Percentiles rank a stretch among this genome's conserved stretches.
Evolutionary conservation across 2,113 vertebrate species (phyloP).

Genomic region (Atractosteus spatula): DNA sequence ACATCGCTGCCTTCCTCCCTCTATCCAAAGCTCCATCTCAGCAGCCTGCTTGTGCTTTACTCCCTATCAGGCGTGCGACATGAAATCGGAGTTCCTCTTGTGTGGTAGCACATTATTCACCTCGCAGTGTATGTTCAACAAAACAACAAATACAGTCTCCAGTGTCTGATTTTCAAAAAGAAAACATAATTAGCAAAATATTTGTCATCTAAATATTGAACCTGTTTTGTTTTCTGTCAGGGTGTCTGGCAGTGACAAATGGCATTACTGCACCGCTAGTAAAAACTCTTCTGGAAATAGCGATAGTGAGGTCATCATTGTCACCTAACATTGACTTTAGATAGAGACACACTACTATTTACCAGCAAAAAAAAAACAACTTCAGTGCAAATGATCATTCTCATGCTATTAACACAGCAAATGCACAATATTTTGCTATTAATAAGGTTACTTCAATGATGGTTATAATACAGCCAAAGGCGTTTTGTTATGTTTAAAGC

Average conservation of each 20-base stretch:
- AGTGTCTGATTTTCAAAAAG: slow-evolving; percentile 27
- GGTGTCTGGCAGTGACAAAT: slow-evolving; percentile 38
- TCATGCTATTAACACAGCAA: slow-evolving; percentile 14
- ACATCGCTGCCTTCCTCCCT: too few relatives aligned
- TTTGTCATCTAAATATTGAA: slow-evolving; percentile 48
- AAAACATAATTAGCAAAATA: slow-evolving; percentile 44
- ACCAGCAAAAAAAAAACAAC: not conserved
- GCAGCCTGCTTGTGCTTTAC: not conserved
- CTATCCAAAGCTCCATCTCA: too few relatives aligned
- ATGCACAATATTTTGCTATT: not conserved
- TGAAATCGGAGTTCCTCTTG: not conserved
- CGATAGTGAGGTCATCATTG: slow-evolving; percentile 41
- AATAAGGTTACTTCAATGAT: slow-evolving; percentile 5
- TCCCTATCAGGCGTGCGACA: not conserved
- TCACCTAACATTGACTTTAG: slow-evolving; percentile 9
- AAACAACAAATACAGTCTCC: slow-evolving; percentile 25
- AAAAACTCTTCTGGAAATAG: slow-evolving; percentile 33
- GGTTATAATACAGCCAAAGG: not conserved
- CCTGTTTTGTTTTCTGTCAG: slow-evolving; percentile 38
- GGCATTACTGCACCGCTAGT: slow-evolving; percentile 26
- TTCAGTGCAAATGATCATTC: slow-evolving; percentile 4
- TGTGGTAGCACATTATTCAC: not conserved
- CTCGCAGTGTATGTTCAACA: slow-evolving; percentile 13
- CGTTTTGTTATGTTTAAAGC: not conserved
- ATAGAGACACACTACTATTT: not conserved